Conservation (phyloP, 2,888 invertebrate species). For the Drosophila recens region DNA sequence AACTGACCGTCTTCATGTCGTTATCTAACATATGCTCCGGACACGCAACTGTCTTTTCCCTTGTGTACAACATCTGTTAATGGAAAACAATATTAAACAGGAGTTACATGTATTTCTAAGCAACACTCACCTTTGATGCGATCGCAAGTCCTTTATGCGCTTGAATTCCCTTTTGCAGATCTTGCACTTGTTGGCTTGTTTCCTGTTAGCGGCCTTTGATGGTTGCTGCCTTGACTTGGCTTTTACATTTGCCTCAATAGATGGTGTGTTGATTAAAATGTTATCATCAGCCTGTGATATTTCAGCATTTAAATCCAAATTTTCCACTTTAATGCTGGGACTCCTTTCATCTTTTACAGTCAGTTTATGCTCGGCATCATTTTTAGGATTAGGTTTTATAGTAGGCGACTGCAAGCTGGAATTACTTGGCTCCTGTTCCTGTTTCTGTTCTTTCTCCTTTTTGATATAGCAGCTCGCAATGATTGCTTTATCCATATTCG, state of each 20-base stretch:
- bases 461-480: neutral
- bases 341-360: neutral
- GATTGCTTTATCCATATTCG: neutral
- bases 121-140: slow-evolving; percentile 22
- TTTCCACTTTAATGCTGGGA: no score
- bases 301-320: neutral
- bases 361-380: neutral
- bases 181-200: neutral
- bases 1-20: neutral
- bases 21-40: slow-evolving; percentile 17
- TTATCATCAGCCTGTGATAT: neutral
- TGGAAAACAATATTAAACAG: neutral
- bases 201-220: no score
- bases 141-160: neutral
- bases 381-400: neutral
- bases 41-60: neutral
- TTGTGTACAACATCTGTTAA: slow-evolving; percentile 14
- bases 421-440: neutral
- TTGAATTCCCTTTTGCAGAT: slow-evolving; percentile 9
- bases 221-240: neutral
- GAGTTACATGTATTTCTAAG: neutral
- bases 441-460: neutral
- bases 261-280: neutral
- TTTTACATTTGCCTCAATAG: neutral
- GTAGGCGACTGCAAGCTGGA: neutral